Evolutionary conservation across 2,797 vertebrate genomes (phyloP).

Genomic region (Octomys mimax): DNA sequence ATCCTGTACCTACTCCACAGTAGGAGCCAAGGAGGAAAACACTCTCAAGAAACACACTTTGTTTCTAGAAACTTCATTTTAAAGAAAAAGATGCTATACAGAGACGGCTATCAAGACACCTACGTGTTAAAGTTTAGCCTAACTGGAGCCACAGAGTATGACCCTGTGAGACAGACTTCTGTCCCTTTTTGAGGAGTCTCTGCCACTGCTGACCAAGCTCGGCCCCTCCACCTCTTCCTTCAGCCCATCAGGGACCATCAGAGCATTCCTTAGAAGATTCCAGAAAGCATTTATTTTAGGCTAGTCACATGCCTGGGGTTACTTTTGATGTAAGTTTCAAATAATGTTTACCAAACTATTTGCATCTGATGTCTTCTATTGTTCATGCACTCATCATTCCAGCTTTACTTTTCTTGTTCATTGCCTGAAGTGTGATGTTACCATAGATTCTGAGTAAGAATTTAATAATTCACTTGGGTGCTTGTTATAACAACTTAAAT

Average conservation of each 20-base stretch:
- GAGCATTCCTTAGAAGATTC: neutral
- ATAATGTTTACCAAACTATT: neutral
- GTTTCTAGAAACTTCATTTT: conserved; percentile 28
- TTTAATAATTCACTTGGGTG: neutral
- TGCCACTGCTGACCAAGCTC: neutral
- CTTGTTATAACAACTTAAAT: neutral
- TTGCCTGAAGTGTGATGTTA: neutral
- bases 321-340: neutral
- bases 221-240: neutral
- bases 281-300: conserved; percentile 7
- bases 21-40: neutral
- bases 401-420: neutral
- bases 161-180: neutral
- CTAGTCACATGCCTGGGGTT: neutral
- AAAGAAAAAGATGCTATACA: neutral
- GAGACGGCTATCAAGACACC: neutral
- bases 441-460: neutral
- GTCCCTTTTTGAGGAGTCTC: neutral
- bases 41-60: neutral
- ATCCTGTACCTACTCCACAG: neutral
- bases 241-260: neutral
- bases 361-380: neutral
- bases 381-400: neutral
- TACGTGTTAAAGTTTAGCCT: neutral
- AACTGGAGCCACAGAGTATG: neutral